These are phyloP conservation scores for Acanthis flammea DNA, from an alignment of 2,797 vertebrate species.

Conservation along the genomic window DNA sequence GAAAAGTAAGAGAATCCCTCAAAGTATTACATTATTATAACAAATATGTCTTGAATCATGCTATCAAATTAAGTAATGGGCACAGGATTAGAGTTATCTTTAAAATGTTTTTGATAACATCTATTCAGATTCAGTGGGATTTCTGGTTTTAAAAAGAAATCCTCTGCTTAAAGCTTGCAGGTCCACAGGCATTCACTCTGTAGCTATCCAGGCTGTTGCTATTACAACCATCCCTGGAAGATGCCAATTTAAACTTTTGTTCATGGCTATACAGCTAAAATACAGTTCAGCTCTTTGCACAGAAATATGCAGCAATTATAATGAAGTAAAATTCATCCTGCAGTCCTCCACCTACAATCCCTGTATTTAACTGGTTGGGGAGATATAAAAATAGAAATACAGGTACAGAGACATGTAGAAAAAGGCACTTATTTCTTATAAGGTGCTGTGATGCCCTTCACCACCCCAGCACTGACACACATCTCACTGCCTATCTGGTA, in stretches of 20 bases:
- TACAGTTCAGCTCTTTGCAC: not conserved
- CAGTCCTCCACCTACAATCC: not conserved
- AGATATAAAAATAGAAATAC: conserved; percentile 16
- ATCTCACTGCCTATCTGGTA: not conserved
- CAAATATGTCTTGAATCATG: not conserved
- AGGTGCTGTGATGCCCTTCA: not conserved
- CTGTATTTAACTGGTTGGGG: not conserved
- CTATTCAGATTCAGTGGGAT: not conserved
- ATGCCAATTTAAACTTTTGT: not conserved
- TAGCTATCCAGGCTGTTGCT: not conserved
- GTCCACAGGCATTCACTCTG: not conserved
- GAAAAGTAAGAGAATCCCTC: not conserved
- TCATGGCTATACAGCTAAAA: not conserved
- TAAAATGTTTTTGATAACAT: not conserved
- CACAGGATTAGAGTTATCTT: not conserved
- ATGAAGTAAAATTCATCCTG: not conserved
- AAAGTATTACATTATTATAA: not conserved
- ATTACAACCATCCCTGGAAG: not conserved
- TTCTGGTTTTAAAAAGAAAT: conserved; percentile 3
- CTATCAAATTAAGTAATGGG: not conserved
- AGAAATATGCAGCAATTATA: not conserved
- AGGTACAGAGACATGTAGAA: not conserved
- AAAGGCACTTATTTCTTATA: not conserved
- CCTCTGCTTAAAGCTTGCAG: not conserved
- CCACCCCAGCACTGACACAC: not conserved